Evolutionary conservation across 2,113 vertebrate genomes (phyloP).

Genomic region (Periophthalmus modestus): DNA sequence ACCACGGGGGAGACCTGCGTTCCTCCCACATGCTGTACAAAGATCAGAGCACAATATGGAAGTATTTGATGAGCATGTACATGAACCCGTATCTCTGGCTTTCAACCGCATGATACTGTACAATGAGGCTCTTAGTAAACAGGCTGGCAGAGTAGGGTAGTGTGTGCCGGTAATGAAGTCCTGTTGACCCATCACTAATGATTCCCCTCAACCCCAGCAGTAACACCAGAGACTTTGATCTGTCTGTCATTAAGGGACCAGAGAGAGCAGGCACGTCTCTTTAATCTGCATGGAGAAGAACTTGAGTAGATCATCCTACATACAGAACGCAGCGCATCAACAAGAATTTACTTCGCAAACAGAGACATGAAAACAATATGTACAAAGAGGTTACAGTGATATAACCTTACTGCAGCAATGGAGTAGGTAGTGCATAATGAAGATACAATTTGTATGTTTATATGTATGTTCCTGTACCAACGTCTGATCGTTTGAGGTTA

Average conservation of each 20-base stretch:
- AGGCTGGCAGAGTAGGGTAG: constrained; percentile 37
- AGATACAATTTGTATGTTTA: background rate
- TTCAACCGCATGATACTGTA: constrained; percentile 12
- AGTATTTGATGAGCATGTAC: constrained; percentile 40
- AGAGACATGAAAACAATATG: background rate
- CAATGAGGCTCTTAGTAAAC: constrained; percentile 26
- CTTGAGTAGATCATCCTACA: constrained; percentile 24
- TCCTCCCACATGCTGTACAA: constrained; percentile 58
- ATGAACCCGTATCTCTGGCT: constrained; percentile 16
- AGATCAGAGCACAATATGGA: constrained; percentile 58
- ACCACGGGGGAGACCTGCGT: constrained; percentile 56
- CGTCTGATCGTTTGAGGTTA: background rate
- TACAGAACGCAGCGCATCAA: constrained; percentile 2
- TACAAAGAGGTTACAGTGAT: background rate
- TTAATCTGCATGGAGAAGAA: constrained; percentile 49
- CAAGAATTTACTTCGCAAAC: background rate
- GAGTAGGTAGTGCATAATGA: background rate
- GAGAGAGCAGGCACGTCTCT: constrained; percentile 33
- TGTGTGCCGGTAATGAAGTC: constrained; percentile 59
- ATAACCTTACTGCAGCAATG: background rate
- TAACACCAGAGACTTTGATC: constrained; percentile 73
- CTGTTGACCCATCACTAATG: constrained; percentile 68
- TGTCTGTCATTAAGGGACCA: constrained; percentile 60
- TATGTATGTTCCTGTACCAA: background rate
- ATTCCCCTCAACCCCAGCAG: constrained; percentile 50